Base-by-base conservation (phyloP, 2,113 vertebrate species). In the Eclectus roratus region DNA sequence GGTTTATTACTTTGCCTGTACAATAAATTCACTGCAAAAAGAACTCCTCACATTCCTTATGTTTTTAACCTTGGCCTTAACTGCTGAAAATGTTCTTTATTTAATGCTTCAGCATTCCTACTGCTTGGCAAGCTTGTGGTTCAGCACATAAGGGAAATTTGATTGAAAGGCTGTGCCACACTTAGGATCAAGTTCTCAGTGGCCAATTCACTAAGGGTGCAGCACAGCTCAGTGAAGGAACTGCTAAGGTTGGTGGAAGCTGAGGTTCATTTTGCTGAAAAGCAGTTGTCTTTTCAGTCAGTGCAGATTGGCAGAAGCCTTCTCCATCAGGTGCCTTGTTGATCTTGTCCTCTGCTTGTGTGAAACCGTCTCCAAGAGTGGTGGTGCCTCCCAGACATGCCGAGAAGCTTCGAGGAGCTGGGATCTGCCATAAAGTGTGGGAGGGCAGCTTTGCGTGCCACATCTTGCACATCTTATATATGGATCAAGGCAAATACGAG, bases 71-170 rank as follows among this genome's bases (percentile, higher is more conserved):
- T 95, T 85, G 88, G 81, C 82, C 85, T 87, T 80, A 73, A 80
- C 79, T 96, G 90, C 81, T 92, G 89, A 94, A 93, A 96, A 96
- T 94, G 78, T 92, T 97, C 92, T 93, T 93, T 94, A 68, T 95
- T 95, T 95, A 94, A 91, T 86, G 87, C 80, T 94, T 95, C 73
- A 52, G 60, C 76, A 52, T 96, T 96, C 91, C 81, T 61, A 55
- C 74, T 95, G 76, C 78, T 94, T 94, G 94, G 95, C 89, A 96
- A 94, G 85, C 81, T 70, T 80, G 39, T 50, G 64, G 86, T 93
- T 95, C 50, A 19, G 74, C 90, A 89, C 85, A 82, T 84, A 95
- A 85, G 81, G 85, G 76, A 63, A 77, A 50, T 80, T 76, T 94
- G 85, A 96, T 81, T 96, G 86, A 96, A 93, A 74, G 61, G 65